Conservation (phyloP, 1,140 invertebrate species). For the Antheraea mylitta region DNA sequence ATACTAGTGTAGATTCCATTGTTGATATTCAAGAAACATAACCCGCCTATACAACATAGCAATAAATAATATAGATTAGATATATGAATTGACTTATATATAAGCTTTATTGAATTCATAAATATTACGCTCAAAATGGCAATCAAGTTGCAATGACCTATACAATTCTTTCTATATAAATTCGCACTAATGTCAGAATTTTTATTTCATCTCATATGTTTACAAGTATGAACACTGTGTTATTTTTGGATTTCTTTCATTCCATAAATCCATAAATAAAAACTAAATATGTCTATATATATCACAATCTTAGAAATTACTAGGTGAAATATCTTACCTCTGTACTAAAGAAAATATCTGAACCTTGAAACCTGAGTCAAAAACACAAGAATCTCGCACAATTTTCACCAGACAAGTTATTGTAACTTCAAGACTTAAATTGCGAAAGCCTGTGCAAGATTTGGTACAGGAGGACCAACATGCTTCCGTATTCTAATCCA, state of each 20-base stretch:
- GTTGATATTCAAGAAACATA: constrained; percentile 59
- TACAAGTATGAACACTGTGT: too few relatives aligned
- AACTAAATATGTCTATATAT: background rate
- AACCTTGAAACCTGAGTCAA: too few relatives aligned
- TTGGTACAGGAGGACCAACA: too few relatives aligned
- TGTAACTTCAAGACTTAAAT: too few relatives aligned
- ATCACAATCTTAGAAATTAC: background rate
- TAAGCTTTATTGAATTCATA: constrained; percentile 1
- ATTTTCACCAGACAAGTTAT: too few relatives aligned
- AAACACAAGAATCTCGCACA: too few relatives aligned
- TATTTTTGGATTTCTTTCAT: too few relatives aligned
- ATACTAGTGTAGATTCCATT: constrained; percentile 42
- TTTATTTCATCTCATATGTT: too few relatives aligned
- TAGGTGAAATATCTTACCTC: too few relatives aligned
- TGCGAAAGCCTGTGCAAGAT: too few relatives aligned
- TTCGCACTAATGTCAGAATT: background rate
- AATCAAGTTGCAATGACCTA: background rate
- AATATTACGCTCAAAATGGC: background rate
- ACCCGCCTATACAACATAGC: constrained; percentile 77
- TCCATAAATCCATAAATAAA: background rate
- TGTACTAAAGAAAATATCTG: too few relatives aligned
- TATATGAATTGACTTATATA: background rate
- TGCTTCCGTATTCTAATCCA: too few relatives aligned
- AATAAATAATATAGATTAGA: constrained; percentile 69
- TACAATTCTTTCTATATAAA: background rate